phyloP scores from a whole-genome alignment of 2,797 vertebrate species.

The Betta splendens region DNA sequence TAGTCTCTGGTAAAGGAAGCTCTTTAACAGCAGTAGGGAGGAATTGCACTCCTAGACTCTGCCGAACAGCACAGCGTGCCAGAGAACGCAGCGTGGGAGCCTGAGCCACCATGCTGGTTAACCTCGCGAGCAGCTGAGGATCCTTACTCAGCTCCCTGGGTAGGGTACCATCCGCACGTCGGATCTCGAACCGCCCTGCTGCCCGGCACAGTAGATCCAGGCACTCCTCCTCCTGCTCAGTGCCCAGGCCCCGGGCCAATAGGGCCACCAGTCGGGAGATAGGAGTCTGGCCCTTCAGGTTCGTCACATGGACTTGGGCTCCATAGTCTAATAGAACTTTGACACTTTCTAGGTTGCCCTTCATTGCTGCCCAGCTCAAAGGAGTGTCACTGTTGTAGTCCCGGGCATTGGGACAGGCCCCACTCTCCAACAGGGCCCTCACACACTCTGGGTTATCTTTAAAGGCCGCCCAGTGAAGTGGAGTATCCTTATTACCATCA shows the following conservation, averaged over 20 bases:
- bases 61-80: conserved; percentile 87
- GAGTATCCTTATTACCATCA: conserved; percentile 96
- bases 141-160: conserved; percentile 91
- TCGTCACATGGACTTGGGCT: conserved; percentile 90
- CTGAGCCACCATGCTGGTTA: conserved; percentile 86
- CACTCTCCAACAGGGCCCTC: conserved; percentile 89
- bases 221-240: conserved; percentile 92
- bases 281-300: conserved; percentile 94
- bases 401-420: conserved; percentile 87
- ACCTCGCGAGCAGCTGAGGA: conserved; percentile 88
- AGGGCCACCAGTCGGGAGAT: conserved; percentile 91
- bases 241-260: conserved; percentile 90
- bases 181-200: conserved; percentile 87
- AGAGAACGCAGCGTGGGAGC: conserved; percentile 88
- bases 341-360: conserved; percentile 95
- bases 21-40: conserved; percentile 90
- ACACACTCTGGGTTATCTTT: conserved; percentile 95
- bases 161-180: conserved; percentile 86
- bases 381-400: conserved; percentile 97
- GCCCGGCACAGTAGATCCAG: conserved; percentile 92
- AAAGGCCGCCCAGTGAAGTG: conserved; percentile 97
- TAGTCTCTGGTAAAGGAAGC: conserved; percentile 90
- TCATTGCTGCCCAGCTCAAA: conserved; percentile 97
- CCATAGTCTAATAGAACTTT: conserved; percentile 93
- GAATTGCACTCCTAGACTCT: conserved; percentile 88